Conservation (phyloP, 2,888 invertebrate species). For the Steinernema carpocapsae region DNA sequence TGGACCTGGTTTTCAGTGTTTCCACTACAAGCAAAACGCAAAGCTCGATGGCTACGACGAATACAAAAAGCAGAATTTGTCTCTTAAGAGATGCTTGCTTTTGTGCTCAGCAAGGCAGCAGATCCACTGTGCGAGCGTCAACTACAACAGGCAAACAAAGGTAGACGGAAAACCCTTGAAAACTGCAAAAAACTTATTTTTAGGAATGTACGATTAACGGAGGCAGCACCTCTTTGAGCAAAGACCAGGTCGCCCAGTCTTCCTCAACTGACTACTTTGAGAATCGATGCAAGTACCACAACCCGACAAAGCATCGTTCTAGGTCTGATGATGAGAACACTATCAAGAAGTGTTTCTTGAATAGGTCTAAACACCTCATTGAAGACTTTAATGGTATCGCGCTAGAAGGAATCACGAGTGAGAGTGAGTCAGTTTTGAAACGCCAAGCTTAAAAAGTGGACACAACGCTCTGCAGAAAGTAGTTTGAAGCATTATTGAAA, state of each 20-base stretch:
- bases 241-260: neutral
- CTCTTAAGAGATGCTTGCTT: slow-evolving; percentile 13
- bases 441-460: too few species aligned
- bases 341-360: neutral
- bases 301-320: neutral
- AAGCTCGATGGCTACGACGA: slow-evolving; percentile 11
- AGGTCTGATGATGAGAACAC: neutral
- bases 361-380: slow-evolving; percentile 1
- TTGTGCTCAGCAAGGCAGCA: slow-evolving; percentile 23
- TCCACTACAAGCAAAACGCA: slow-evolving; percentile 24
- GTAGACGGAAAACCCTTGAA: neutral
- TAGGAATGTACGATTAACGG: slow-evolving; percentile 17
- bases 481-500: too few species aligned
- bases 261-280: slow-evolving; percentile 9
- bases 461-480: too few species aligned
- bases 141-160: slow-evolving; percentile 16
- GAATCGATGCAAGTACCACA: slow-evolving; percentile 26
- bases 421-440: neutral
- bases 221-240: neutral
- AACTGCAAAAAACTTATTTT: neutral
- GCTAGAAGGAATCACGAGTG: neutral
- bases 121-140: slow-evolving; percentile 22
- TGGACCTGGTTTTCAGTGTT: slow-evolving; percentile 10
- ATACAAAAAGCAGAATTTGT: slow-evolving; percentile 4
- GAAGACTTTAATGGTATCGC: slow-evolving; percentile 25